Conservation (phyloP, 2,888 invertebrate genomes). For the Horisme vitalbata region DNA sequence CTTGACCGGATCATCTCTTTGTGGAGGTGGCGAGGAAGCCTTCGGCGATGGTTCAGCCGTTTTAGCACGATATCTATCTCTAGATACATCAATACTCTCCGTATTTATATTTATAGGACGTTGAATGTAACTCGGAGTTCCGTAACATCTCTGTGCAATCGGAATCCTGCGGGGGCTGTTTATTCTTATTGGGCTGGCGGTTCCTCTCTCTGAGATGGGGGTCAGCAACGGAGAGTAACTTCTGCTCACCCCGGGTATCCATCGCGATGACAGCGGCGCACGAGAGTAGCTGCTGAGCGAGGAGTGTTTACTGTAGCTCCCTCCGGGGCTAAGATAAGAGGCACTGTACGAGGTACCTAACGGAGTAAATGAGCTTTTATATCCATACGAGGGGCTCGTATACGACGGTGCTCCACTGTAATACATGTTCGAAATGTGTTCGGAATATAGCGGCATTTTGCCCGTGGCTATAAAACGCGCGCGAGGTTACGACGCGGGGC, state of each 20-base stretch:
- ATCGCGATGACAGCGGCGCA: constrained; percentile 63
- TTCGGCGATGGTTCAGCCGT: constrained; percentile 37
- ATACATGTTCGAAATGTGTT: constrained; percentile 85
- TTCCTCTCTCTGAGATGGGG: constrained; percentile 84
- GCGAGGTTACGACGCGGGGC: constrained; percentile 50
- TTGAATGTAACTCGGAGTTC: constrained; percentile 69
- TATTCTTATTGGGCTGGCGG: constrained; percentile 65
- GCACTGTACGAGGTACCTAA: constrained; percentile 72
- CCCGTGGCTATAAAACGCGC: constrained; percentile 40
- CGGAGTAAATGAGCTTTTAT: constrained; percentile 69
- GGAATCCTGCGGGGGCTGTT: constrained; percentile 71
- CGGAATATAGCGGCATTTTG: constrained; percentile 87
- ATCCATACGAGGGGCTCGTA: constrained; percentile 69
- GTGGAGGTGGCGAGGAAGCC: constrained; percentile 39
- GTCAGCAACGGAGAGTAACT: constrained; percentile 89
- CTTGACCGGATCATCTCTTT: constrained; percentile 47
- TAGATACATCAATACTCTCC: constrained; percentile 92
- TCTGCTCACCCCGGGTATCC: constrained; percentile 62
- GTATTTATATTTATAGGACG: constrained; percentile 91
- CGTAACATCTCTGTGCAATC: constrained; percentile 75
- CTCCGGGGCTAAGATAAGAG: constrained; percentile 77
- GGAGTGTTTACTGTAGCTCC: constrained; percentile 74
- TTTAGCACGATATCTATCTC: constrained; percentile 82
- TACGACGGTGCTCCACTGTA: constrained; percentile 77
- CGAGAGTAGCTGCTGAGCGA: constrained; percentile 83